Percentiles rank a stretch among this genome's conserved stretches.
Evolutionary conservation across 1,140 invertebrate species (phyloP).

Genomic region (Ceratosolen fusciceps): DNA sequence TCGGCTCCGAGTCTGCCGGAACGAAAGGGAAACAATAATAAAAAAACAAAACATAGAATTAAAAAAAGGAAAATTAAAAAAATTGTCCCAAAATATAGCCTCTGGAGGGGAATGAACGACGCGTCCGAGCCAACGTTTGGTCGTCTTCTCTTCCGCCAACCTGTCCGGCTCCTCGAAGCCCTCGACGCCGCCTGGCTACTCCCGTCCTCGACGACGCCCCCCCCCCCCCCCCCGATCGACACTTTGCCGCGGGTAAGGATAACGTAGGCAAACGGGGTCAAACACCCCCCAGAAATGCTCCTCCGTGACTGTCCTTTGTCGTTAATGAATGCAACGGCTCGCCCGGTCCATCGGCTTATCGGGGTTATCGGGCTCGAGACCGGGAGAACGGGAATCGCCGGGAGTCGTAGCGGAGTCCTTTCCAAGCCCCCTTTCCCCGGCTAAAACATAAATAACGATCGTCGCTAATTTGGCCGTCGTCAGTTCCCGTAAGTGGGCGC

Average conservation of each 20-base stretch:
- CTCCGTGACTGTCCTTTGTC: conserved; percentile 66
- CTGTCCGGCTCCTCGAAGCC: too few relatives aligned
- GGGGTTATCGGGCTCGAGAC: conserved; percentile 44
- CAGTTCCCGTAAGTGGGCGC: background rate
- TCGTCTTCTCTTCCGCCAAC: too few relatives aligned
- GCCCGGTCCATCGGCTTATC: too few relatives aligned
- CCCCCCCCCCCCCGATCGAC: conserved; percentile 45
- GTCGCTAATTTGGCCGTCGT: conserved; percentile 68
- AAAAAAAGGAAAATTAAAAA: conserved; percentile 40
- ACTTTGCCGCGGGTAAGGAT: conserved; percentile 42
- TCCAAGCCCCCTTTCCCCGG: conserved; percentile 69
- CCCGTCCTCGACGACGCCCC: too few relatives aligned
- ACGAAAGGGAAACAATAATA: background rate
- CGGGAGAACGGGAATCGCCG: conserved; percentile 28
- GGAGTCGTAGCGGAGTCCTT: conserved; percentile 57
- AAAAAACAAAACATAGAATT: too few relatives aligned
- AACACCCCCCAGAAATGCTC: conserved; percentile 52
- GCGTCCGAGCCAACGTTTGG: too few relatives aligned
- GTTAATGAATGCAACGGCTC: conserved; percentile 62
- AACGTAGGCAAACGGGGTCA: conserved; percentile 35
- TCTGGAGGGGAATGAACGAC: too few relatives aligned
- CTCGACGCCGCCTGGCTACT: background rate
- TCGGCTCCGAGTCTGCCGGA: conserved; percentile 26
- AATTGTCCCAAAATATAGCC: too few relatives aligned
- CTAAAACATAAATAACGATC: conserved; percentile 72